phyloP scores from a whole-genome alignment of 2,888 invertebrate species.

The Drosophila picticornis region DNA sequence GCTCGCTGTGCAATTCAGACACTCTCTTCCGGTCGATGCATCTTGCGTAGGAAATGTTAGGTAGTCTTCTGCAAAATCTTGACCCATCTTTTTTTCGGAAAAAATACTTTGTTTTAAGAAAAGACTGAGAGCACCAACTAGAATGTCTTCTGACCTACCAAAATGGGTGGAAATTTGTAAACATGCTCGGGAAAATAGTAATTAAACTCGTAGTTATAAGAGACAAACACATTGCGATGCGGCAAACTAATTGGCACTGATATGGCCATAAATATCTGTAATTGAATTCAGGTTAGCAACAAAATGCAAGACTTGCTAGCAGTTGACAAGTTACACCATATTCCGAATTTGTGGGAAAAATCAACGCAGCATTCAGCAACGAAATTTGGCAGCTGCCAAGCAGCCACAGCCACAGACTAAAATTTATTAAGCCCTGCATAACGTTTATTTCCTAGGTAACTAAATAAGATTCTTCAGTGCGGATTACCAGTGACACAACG shows the following conservation, averaged over 20 bases:
- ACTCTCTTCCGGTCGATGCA: constrained; percentile 30
- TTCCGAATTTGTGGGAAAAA: constrained; percentile 72
- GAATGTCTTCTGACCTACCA: constrained; percentile 58
- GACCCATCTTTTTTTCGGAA: constrained; percentile 57
- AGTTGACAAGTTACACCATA: constrained; percentile 60
- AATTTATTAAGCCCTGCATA: constrained; percentile 13
- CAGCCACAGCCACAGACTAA: constrained; percentile 6
- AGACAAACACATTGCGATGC: constrained; percentile 89
- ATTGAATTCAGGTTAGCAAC: neutral
- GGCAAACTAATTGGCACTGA: constrained; percentile 90
- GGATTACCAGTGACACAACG: neutral
- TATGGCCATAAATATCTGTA: constrained; percentile 90
- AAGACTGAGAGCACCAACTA: constrained; percentile 28
- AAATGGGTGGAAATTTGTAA: constrained; percentile 75
- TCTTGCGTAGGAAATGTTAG: constrained; percentile 51
- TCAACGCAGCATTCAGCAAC: constrained; percentile 26
- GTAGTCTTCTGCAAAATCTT: constrained; percentile 57
- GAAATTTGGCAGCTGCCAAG: neutral
- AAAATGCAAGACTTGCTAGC: neutral
- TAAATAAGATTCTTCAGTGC: neutral
- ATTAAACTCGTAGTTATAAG: constrained; percentile 91
- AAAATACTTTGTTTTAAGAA: neutral
- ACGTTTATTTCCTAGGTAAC: neutral
- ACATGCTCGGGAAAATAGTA: constrained; percentile 87
- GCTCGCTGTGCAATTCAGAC: constrained; percentile 58